Base-by-base conservation (phyloP, 2,888 invertebrate species). In the Smittia aterrima region DNA sequence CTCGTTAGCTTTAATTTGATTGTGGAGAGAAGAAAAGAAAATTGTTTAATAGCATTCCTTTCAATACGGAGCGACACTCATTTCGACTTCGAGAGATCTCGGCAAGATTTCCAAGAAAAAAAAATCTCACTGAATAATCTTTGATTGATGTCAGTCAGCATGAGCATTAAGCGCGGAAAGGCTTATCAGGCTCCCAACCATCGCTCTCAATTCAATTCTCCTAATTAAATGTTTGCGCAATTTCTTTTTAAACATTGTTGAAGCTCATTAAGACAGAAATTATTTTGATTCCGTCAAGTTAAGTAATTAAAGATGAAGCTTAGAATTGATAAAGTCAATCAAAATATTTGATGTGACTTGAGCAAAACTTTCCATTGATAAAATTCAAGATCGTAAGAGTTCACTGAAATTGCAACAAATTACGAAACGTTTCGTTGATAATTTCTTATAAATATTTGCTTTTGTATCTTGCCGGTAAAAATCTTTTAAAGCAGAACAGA, bases 1-100 rank as follows among this genome's bases (percentile, higher is more conserved):
- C 72, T 72, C 72, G 72, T 72, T 72, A 72, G 72, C 58, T 72
- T 72, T 72, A 72, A 72, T 72, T 62, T 40, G 62, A 71, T 72
- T 72, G 58, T 47, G 6, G 20, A 9, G 20, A 3, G n/a, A 58
- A 4, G 38, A 53, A 27, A 54, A 70, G 41, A 27, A 70, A 70
- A 72, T 72, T 72, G 58, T 40, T 72, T 72, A 72, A 72, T 72
- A 58, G 40, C 72, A 72, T 72, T 62, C 53, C 54, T 71, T 27
- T 71, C 53, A 18, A 47, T 18, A n/a, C 18, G 53, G 11, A 18
- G 18, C 53, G 18, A 7, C 24, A 18, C n/a, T n/a, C n/a, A n/a
- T n/a, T n/a, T n/a, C n/a, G n/a, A n/a, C n/a, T 47, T 47, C n/a
- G 47, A 47, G 47, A 47, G 47, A 47, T 47, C 47, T 47, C n/a